Percentiles rank a stretch among this genome's conserved stretches.
Conservation (phyloP, 1,140 invertebrate species). For the Polypedilum pembai region DNA sequence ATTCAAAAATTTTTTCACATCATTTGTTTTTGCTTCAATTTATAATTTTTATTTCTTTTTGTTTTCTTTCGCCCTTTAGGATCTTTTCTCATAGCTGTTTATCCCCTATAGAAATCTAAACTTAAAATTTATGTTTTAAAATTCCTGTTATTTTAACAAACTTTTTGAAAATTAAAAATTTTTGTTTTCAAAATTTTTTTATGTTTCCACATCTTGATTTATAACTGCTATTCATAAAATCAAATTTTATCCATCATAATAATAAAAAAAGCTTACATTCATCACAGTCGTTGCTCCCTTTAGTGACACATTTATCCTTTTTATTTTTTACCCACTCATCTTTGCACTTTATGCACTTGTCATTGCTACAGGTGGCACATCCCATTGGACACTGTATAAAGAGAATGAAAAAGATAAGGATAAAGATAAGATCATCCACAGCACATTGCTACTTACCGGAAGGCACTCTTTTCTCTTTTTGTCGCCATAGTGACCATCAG, state of each 20-base stretch:
- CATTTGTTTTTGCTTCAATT: no score
- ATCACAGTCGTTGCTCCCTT: constrained; percentile 57
- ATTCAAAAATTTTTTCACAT: no score
- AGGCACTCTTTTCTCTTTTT: constrained; percentile 67
- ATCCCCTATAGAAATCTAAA: no score
- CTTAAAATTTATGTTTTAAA: no score
- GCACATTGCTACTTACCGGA: constrained; percentile 35
- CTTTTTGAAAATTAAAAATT: background rate
- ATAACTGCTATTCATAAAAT: background rate
- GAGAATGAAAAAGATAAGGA: constrained; percentile 32
- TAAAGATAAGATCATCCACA: constrained; percentile 26
- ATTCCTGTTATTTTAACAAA: no score
- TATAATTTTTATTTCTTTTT: no score
- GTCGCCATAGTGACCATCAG: constrained; percentile 62
- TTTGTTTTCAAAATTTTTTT: background rate
- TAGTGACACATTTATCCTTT: constrained; percentile 60
- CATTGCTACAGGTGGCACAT: constrained; percentile 59
- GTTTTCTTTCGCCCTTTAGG: no score
- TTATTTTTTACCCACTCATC: constrained; percentile 63
- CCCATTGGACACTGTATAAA: constrained; percentile 57
- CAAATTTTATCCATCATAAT: background rate
- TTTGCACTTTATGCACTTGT: constrained; percentile 59
- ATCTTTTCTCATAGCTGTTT: no score
- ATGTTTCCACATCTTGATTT: background rate
- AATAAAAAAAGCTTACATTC: constrained; percentile 43